Evolutionary conservation across 2,888 invertebrate genomes (phyloP).

Genomic region (Abrostola triplasia): DNA sequence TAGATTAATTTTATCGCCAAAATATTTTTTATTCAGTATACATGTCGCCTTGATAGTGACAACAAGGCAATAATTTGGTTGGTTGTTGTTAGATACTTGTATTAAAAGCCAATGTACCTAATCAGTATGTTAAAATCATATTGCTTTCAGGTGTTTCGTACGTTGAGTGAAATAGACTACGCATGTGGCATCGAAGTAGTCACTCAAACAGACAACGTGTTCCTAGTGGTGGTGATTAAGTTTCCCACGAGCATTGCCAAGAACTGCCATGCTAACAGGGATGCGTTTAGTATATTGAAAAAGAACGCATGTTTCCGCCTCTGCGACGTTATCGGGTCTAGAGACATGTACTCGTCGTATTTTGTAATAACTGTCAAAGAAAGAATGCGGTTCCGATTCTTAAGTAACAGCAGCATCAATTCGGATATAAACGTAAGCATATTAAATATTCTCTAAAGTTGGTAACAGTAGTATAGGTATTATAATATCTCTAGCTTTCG

Average conservation of each 20-base stretch:
- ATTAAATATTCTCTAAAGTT: background rate
- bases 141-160: constrained; percentile 73
- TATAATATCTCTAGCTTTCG: no score
- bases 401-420: constrained; percentile 81
- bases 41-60: no score
- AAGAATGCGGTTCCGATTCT: constrained; percentile 71
- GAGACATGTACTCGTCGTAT: constrained; percentile 60
- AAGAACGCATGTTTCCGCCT: constrained; percentile 66
- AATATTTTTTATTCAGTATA: background rate
- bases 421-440: constrained; percentile 74
- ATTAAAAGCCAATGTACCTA: no score
- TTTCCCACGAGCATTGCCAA: constrained; percentile 68
- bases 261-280: constrained; percentile 70
- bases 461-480: background rate
- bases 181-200: constrained; percentile 75
- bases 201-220: constrained; percentile 53
- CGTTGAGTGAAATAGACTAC: constrained; percentile 72
- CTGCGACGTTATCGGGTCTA: constrained; percentile 65
- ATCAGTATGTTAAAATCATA: background rate
- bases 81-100: no score
- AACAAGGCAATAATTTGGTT: no score
- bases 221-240: constrained; percentile 71
- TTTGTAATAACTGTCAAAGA: constrained; percentile 65
- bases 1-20: background rate
- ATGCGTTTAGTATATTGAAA: constrained; percentile 72